These are phyloP conservation scores for Galeruca laticollis DNA, from an alignment of 2,888 invertebrate genomes.

Conservation along the genomic window DNA sequence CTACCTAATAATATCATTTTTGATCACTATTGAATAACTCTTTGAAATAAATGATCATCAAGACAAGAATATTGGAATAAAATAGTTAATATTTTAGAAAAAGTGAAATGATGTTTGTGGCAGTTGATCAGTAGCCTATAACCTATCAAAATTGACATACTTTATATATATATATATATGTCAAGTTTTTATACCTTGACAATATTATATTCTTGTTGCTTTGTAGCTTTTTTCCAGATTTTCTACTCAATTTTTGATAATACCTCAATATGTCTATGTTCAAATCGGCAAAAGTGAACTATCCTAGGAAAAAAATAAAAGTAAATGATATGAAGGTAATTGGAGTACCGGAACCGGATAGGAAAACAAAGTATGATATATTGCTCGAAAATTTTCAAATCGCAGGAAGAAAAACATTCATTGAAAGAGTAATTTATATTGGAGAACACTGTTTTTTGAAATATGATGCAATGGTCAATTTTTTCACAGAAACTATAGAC, in stretches of 20 bases:
- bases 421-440: not conserved
- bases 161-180: too few species aligned
- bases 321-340: not conserved
- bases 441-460: constrained; percentile 2
- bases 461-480: not conserved
- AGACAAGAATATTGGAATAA: too few species aligned
- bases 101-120: too few species aligned
- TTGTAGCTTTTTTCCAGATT: too few species aligned
- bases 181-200: too few species aligned
- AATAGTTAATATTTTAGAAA: too few species aligned
- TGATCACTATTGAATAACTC: too few species aligned
- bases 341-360: not conserved
- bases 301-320: not conserved
- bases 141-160: too few species aligned
- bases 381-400: not conserved
- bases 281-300: constrained; percentile 6
- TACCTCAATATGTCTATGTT: constrained; percentile 6
- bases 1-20: too few species aligned
- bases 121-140: too few species aligned
- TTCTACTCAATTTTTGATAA: not conserved
- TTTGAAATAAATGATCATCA: too few species aligned
- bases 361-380: constrained; percentile 7
- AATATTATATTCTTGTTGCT: too few species aligned
- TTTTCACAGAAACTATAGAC: not conserved
- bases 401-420: not conserved